These are phyloP conservation scores for Euschistus heros DNA, from an alignment of 1,140 invertebrate genomes.

Conservation along the genomic window DNA sequence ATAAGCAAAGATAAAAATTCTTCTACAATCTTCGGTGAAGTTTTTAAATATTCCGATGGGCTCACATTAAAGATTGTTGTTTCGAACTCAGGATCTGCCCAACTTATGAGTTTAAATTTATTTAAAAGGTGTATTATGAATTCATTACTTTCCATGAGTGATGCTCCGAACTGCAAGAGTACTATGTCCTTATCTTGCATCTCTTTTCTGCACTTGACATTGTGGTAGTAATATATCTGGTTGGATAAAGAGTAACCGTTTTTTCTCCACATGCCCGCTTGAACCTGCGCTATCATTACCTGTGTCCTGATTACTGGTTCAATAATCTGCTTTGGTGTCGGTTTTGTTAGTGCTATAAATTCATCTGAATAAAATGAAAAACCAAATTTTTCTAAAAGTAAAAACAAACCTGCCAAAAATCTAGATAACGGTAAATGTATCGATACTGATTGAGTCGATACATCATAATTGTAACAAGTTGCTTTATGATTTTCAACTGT, in stretches of 20 bases:
- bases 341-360: conserved; percentile 48
- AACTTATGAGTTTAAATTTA: conserved; percentile 79
- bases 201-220: conserved; percentile 47
- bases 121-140: conserved; percentile 89
- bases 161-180: conserved; percentile 80
- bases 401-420: conserved; percentile 73
- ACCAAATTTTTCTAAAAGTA: conserved; percentile 53
- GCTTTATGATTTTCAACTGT: conserved; percentile 42
- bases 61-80: conserved; percentile 59
- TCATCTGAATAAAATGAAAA: conserved; percentile 58
- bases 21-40: conserved; percentile 62
- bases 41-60: neutral
- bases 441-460: conserved; percentile 61
- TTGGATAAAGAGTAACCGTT: conserved; percentile 95
- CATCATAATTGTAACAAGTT: conserved; percentile 45
- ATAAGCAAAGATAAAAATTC: conserved; percentile 86
- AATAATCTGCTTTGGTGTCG: conserved; percentile 69
- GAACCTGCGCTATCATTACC: conserved; percentile 75
- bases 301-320: conserved; percentile 52
- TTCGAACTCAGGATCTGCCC: conserved; percentile 65
- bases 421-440: conserved; percentile 83
- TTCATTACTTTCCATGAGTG: conserved; percentile 78
- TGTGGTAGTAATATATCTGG: conserved; percentile 92
- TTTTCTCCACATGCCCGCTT: conserved; percentile 93
- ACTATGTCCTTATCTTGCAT: conserved; percentile 83